Evolutionary conservation across 92 coral and sea anemone species (phyloP).

Genomic region (Desmophyllum pertusum): DNA sequence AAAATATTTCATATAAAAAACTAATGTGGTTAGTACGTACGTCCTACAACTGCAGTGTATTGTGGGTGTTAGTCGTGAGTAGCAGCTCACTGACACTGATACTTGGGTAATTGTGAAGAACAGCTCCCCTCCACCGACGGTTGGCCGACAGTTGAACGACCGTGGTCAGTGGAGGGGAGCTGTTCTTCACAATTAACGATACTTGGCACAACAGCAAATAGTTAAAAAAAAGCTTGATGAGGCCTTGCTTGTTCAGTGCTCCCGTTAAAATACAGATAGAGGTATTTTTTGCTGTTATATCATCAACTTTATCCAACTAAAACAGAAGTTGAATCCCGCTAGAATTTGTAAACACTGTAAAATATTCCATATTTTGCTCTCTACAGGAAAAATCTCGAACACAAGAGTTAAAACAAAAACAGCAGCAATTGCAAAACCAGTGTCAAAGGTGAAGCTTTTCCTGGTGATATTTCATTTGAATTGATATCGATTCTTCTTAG

Average conservation of each 20-base stretch:
- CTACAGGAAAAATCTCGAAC: conserved; percentile 75
- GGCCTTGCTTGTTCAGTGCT: background rate
- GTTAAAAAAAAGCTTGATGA: background rate
- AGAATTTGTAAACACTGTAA: background rate
- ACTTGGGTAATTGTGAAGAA: too few relatives aligned
- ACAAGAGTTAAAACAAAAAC: conserved; percentile 91
- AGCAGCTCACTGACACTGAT: too few relatives aligned
- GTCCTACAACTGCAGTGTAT: too few relatives aligned
- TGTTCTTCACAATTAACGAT: too few relatives aligned
- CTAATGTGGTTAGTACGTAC: too few relatives aligned
- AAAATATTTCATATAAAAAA: too few relatives aligned
- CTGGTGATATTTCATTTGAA: too few relatives aligned
- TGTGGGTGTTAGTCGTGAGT: too few relatives aligned
- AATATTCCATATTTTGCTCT: background rate
- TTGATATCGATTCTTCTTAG: background rate
- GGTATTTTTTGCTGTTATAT: background rate
- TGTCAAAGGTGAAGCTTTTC: conserved; percentile 83
- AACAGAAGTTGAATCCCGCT: background rate
- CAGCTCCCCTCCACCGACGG: too few relatives aligned
- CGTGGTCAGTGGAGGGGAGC: too few relatives aligned
- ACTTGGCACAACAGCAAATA: too few relatives aligned
- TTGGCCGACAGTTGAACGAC: too few relatives aligned
- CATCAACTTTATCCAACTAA: background rate
- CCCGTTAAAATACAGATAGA: background rate
- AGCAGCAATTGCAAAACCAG: conserved; percentile 91